These are phyloP conservation scores for Pheosia tremula DNA, from an alignment of 2,888 invertebrate genomes.

Conservation along the genomic window DNA sequence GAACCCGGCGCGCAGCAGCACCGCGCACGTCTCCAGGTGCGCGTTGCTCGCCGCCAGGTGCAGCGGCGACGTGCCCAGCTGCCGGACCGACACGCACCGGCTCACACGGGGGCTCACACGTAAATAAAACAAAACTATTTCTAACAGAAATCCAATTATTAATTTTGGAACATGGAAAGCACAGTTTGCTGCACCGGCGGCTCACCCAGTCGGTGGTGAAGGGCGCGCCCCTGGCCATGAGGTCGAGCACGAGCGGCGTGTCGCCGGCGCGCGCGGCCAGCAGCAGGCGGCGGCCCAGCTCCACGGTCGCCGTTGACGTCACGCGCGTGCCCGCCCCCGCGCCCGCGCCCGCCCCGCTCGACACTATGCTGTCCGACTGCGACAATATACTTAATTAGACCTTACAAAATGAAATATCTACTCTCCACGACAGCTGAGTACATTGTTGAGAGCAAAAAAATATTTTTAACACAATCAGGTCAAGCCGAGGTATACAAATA, in stretches of 20 bases:
- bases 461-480: no score
- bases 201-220: conserved; percentile 96
- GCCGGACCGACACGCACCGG: conserved; percentile 9
- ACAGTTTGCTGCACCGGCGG: neutral
- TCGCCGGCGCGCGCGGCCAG: conserved; percentile 92
- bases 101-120: no score
- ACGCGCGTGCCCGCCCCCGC: conserved; percentile 48
- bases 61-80: conserved; percentile 95
- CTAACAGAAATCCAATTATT: neutral
- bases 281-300: conserved; percentile 93
- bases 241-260: conserved; percentile 88
- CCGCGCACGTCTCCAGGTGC: conserved; percentile 91
- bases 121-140: no score
- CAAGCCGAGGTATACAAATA: no score
- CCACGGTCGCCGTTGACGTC: conserved; percentile 79
- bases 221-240: conserved; percentile 94
- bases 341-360: conserved; percentile 12
- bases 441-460: no score
- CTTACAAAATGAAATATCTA: no score
- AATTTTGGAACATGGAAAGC: neutral
- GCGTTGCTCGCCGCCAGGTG: conserved; percentile 92
- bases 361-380: conserved; percentile 19
- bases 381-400: neutral
- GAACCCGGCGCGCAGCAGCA: conserved; percentile 93
- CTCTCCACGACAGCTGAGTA: no score